These are phyloP conservation scores for Thaleichthys pacificus DNA, from an alignment of 2,797 vertebrate species.

Conservation along the genomic window DNA sequence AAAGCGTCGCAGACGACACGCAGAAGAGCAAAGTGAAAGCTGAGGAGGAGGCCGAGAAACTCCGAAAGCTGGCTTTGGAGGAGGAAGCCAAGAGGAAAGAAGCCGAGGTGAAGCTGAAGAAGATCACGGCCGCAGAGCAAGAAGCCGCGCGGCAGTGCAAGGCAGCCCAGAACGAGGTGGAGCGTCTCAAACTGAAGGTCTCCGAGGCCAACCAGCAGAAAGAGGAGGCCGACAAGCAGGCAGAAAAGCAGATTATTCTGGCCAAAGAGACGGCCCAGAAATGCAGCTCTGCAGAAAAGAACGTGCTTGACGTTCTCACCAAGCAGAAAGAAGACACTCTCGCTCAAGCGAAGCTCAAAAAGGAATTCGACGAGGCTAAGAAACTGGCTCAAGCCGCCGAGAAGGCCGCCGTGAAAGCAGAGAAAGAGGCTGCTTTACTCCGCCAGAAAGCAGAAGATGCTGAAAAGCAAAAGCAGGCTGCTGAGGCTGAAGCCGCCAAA, in stretches of 20 bases:
- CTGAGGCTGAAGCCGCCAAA: slow-evolving; percentile 85
- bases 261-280: slow-evolving; percentile 89
- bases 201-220: slow-evolving; percentile 86
- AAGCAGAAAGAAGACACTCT: slow-evolving; percentile 88
- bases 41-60: slow-evolving; percentile 83
- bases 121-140: slow-evolving; percentile 85
- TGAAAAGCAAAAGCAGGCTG: slow-evolving; percentile 82
- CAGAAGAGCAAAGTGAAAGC: slow-evolving; percentile 87
- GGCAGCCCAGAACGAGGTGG: slow-evolving; percentile 86
- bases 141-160: slow-evolving; percentile 87
- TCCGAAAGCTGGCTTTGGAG: slow-evolving; percentile 83
- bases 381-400: slow-evolving; percentile 83
- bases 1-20: slow-evolving; percentile 81
- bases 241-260: slow-evolving; percentile 84
- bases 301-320: slow-evolving; percentile 81
- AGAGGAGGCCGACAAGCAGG: slow-evolving; percentile 84
- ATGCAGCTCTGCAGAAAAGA: slow-evolving; percentile 84
- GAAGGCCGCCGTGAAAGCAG: slow-evolving; percentile 81
- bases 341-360: slow-evolving; percentile 82
- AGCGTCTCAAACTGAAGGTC: slow-evolving; percentile 84
- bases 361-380: slow-evolving; percentile 83
- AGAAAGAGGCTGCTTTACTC: slow-evolving; percentile 82
- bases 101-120: slow-evolving; percentile 89
- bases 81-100: slow-evolving; percentile 88
- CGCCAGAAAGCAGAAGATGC: slow-evolving; percentile 89